Evolutionary conservation across 1,140 invertebrate species (phyloP).

Genomic region (Solen grandis): DNA sequence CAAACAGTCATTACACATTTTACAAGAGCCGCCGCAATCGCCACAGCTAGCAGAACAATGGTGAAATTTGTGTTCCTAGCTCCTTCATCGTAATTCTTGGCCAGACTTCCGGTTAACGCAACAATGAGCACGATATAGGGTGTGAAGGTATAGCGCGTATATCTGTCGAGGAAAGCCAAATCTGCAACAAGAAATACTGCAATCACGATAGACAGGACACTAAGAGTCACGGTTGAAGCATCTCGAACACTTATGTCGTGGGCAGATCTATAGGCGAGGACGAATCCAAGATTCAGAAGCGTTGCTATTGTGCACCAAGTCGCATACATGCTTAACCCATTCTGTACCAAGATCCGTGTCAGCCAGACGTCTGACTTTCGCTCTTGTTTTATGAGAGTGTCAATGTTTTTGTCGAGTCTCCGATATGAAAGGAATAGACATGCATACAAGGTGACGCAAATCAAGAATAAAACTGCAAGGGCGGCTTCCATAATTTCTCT

Average conservation of each 20-base stretch:
- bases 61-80: slow-evolving; percentile 69
- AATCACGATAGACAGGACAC: slow-evolving; percentile 64
- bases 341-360: slow-evolving; percentile 75
- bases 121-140: slow-evolving; percentile 74
- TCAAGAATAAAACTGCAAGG: slow-evolving; percentile 58
- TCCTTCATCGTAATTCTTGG: slow-evolving; percentile 64
- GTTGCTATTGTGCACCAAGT: slow-evolving; percentile 77
- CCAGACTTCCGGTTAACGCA: slow-evolving; percentile 69
- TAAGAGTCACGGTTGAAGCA: slow-evolving; percentile 63
- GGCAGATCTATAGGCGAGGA: slow-evolving; percentile 60
- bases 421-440: slow-evolving; percentile 65
- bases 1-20: slow-evolving; percentile 65
- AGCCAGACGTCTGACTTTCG: slow-evolving; percentile 70
- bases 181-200: slow-evolving; percentile 66
- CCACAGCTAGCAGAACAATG: slow-evolving; percentile 64
- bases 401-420: slow-evolving; percentile 38
- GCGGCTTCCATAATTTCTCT: slow-evolving; percentile 62
- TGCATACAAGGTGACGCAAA: slow-evolving; percentile 69
- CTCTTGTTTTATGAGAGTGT: slow-evolving; percentile 49
- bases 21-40: slow-evolving; percentile 42
- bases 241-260: slow-evolving; percentile 35
- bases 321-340: slow-evolving; percentile 76
- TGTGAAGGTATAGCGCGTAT: slow-evolving; percentile 71
- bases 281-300: slow-evolving; percentile 71
- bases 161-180: slow-evolving; percentile 68